These are phyloP conservation scores for Erythrocebus patas DNA, from an alignment of 2,113 vertebrate genomes.

Conservation along the genomic window DNA sequence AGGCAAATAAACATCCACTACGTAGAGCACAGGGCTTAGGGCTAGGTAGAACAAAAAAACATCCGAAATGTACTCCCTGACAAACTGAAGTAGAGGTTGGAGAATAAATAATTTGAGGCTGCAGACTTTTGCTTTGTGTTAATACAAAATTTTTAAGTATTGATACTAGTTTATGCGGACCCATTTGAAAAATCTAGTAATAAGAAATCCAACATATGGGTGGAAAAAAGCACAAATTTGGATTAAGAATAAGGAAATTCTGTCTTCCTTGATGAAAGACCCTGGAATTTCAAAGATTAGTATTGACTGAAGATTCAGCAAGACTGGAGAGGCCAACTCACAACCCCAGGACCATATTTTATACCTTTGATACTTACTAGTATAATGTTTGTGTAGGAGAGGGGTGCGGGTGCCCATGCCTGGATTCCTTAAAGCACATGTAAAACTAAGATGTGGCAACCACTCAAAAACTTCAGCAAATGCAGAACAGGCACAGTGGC, in stretches of 20 bases:
- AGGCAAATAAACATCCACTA: not conserved
- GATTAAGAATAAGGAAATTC: constrained; percentile 1
- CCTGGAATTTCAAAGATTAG: not conserved
- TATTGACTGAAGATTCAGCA: not conserved
- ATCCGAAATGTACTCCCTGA: not conserved
- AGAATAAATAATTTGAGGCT: not conserved
- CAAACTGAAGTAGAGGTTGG: not conserved
- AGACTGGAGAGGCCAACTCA: not conserved
- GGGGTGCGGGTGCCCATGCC: too few relatives aligned
- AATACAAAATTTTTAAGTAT: not conserved
- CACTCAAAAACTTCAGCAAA: not conserved
- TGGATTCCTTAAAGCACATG: not conserved
- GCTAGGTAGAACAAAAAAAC: not conserved
- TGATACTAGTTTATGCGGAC: not conserved
- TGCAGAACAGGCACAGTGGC: not conserved
- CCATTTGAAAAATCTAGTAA: constrained; percentile 31
- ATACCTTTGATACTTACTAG: not conserved
- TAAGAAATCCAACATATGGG: not conserved
- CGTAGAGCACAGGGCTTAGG: not conserved
- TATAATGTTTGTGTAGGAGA: not conserved
- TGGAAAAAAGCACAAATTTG: not conserved
- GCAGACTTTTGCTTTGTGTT: not conserved
- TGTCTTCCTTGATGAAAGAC: constrained; percentile 12
- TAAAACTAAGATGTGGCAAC: not conserved
- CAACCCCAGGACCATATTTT: not conserved